Evolutionary conservation across 2,797 vertebrate species (phyloP).

Genomic region (Oryzias dopingdopingensis): DNA sequence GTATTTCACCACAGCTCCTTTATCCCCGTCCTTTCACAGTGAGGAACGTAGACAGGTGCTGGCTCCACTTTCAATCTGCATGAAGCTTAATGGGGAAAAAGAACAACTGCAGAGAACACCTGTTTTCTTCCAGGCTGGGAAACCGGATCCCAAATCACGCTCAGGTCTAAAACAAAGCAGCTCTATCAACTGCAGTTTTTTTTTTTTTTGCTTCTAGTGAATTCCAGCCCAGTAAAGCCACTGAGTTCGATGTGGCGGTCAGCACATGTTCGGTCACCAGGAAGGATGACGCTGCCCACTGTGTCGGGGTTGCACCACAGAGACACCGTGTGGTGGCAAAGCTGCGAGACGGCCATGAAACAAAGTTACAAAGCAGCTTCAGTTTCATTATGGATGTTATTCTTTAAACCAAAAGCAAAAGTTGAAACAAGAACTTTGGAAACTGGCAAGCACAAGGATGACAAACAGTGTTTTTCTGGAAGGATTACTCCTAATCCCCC

Average conservation of each 20-base stretch:
- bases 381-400: no score
- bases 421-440: no score
- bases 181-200: not conserved
- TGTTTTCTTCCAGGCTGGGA: slow-evolving; percentile 58
- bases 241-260: not conserved
- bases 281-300: slow-evolving; percentile 1
- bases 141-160: slow-evolving; percentile 54
- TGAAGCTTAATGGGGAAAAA: slow-evolving; percentile 41
- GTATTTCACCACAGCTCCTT: slow-evolving; percentile 11
- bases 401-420: no score
- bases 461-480: not conserved
- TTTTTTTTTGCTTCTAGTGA: slow-evolving; percentile 31
- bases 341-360: not conserved
- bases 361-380: no score
- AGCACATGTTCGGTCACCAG: not conserved
- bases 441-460: no score
- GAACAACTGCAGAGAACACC: slow-evolving; percentile 65
- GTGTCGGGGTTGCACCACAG: slow-evolving; percentile 43
- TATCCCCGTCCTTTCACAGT: slow-evolving; percentile 14
- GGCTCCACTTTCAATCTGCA: slow-evolving; percentile 45
- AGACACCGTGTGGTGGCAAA: slow-evolving; percentile 55
- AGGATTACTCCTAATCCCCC: not conserved
- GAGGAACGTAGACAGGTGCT: slow-evolving; percentile 65
- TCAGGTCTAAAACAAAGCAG: slow-evolving; percentile 35
- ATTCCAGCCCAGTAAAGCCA: slow-evolving; percentile 29